phyloP scores from a whole-genome alignment of 1,140 invertebrate genomes.

The Phymastichus coffea region DNA sequence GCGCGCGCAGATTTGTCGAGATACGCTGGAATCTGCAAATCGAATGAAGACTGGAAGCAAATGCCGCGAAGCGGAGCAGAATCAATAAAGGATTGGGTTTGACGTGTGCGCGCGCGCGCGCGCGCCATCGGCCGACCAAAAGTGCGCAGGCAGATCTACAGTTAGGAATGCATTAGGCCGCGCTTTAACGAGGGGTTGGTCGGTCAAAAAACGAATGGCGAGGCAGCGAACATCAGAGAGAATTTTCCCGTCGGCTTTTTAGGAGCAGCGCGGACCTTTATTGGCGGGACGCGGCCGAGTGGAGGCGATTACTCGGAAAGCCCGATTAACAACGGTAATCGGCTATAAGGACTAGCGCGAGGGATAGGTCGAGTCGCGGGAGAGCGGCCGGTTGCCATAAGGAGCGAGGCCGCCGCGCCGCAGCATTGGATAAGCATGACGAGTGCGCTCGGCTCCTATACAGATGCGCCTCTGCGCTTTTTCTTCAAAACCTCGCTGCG shows the following conservation, averaged over 20 bases:
- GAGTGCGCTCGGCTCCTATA: not conserved
- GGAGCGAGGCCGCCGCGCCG: slow-evolving; percentile 28
- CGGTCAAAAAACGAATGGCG: not conserved
- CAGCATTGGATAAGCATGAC: not conserved
- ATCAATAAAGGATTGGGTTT: too few relatives aligned
- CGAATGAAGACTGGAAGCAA: too few relatives aligned
- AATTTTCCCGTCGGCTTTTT: slow-evolving; percentile 17
- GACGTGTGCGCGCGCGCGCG: too few relatives aligned
- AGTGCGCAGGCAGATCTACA: too few relatives aligned
- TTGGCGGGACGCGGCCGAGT: slow-evolving; percentile 21
- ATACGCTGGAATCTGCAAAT: too few relatives aligned
- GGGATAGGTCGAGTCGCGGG: too few relatives aligned
- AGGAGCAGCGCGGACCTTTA: slow-evolving; percentile 16
- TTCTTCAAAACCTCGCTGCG: not conserved
- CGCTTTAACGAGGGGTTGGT: slow-evolving; percentile 13
- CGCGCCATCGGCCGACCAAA: too few relatives aligned
- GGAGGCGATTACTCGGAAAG: slow-evolving; percentile 32
- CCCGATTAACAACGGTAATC: slow-evolving; percentile 40
- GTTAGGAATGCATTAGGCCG: not conserved
- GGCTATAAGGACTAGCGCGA: slow-evolving; percentile 37
- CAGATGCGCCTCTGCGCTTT: not conserved
- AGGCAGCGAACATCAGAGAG: too few relatives aligned
- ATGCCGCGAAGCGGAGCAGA: too few relatives aligned
- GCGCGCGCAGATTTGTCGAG: too few relatives aligned
- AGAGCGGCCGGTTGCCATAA: slow-evolving; percentile 43